A percentile compares a stretch with the other conserved stretches of the same genome.
Conservation (phyloP, 2,797 vertebrate genomes). For the Sebastiscus albofasciatus region DNA sequence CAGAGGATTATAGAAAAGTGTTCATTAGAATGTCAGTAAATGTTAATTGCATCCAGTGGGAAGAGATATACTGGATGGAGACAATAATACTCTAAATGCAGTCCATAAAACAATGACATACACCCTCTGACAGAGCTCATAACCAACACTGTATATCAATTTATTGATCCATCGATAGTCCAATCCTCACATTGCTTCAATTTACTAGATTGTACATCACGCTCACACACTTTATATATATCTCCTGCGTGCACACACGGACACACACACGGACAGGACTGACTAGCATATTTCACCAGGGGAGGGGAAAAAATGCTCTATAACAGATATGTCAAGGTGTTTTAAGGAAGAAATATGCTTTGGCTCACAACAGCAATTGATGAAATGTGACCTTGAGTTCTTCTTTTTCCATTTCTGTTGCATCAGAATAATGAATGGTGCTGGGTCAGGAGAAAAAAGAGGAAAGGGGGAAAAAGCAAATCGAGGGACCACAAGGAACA, state of each 20-base stretch:
- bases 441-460: constrained; percentile 46
- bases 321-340: constrained; percentile 79
- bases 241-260: constrained; percentile 35
- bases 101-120: constrained; percentile 74
- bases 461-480: constrained; percentile 32
- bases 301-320: constrained; percentile 64
- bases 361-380: constrained; percentile 66
- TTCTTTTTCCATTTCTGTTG: constrained; percentile 59
- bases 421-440: constrained; percentile 65
- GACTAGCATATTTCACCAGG: constrained; percentile 71
- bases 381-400: constrained; percentile 76
- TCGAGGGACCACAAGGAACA: constrained; percentile 24
- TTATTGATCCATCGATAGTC: constrained; percentile 72
- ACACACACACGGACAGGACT: constrained; percentile 30
- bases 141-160: constrained; percentile 75
- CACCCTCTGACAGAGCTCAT: constrained; percentile 72
- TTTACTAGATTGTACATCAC: constrained; percentile 75
- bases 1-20: constrained; percentile 70
- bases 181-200: constrained; percentile 58
- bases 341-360: constrained; percentile 81
- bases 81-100: constrained; percentile 69
- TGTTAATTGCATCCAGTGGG: constrained; percentile 81
- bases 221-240: constrained; percentile 22
- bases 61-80: constrained; percentile 56
- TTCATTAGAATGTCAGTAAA: constrained; percentile 78